Evolutionary conservation across 2,797 vertebrate genomes (phyloP).

Genomic region (Valencia hispanica): DNA sequence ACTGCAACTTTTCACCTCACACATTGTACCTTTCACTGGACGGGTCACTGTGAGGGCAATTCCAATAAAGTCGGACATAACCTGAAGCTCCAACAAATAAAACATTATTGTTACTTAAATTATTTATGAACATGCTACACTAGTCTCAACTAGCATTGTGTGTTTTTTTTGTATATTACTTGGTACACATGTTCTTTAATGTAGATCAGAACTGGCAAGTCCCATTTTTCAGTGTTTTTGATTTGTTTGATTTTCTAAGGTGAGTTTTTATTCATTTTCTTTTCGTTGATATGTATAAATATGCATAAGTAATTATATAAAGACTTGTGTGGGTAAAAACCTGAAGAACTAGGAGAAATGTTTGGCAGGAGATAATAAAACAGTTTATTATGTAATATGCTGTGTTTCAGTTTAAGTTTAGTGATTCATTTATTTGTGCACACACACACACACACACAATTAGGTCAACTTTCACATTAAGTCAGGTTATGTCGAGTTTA

Average conservation of each 20-base stretch:
- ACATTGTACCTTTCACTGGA: neutral
- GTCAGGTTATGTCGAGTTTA: constrained; percentile 42
- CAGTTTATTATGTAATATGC: neutral
- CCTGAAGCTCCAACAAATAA: neutral
- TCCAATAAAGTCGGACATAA: neutral
- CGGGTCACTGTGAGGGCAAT: neutral
- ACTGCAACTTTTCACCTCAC: neutral
- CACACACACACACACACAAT: neutral
- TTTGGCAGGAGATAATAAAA: neutral
- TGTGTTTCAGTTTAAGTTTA: constrained; percentile 28
- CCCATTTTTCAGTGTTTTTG: neutral
- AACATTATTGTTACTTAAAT: neutral
- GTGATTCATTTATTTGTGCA: constrained; percentile 22
- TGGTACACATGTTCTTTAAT: neutral
- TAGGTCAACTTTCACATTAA: constrained; percentile 26
- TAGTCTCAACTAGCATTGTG: neutral
- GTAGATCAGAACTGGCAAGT: neutral
- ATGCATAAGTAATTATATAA: neutral
- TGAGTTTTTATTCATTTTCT: neutral
- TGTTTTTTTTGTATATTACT: neutral
- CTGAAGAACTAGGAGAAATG: neutral
- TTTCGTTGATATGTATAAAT: neutral
- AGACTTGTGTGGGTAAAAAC: neutral
- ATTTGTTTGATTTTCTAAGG: neutral
- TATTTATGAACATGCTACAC: neutral